Conservation (phyloP, 2,797 vertebrate genomes). For the Labroides dimidiatus region DNA sequence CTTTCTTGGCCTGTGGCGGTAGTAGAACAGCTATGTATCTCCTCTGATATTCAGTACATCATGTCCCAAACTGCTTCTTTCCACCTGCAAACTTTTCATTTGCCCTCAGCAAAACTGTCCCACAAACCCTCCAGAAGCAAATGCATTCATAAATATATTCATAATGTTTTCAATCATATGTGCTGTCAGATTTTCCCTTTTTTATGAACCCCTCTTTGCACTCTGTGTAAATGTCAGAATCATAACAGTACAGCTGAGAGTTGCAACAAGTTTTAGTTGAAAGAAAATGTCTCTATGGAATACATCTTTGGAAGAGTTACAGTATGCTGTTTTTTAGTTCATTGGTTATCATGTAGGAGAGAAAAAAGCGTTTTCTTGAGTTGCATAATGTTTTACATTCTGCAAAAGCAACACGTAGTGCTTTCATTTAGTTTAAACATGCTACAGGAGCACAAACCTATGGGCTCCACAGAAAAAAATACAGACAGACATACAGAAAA, state of each 20-base stretch:
- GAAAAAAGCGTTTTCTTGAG: too few species aligned
- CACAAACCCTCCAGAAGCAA: neutral
- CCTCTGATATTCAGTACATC: neutral
- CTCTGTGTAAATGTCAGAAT: constrained; percentile 25
- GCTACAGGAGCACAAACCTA: too few species aligned
- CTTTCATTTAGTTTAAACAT: too few species aligned
- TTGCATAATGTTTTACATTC: too few species aligned
- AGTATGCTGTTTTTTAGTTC: too few species aligned
- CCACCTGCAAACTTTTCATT: neutral
- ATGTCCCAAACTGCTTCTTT: neutral
- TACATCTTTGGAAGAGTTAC: constrained; percentile 1
- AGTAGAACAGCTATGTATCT: neutral
- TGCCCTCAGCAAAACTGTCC: neutral
- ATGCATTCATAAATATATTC: constrained; percentile 7
- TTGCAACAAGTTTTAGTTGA: constrained; percentile 9
- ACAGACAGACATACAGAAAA: too few species aligned
- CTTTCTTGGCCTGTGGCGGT: neutral
- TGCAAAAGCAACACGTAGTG: too few species aligned
- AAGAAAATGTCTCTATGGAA: constrained; percentile 2
- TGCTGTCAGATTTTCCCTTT: constrained; percentile 1
- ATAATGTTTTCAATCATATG: constrained; percentile 11
- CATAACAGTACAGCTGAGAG: constrained; percentile 23
- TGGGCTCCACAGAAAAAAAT: too few species aligned
- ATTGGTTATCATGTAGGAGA: too few species aligned
- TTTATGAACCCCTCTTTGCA: constrained; percentile 20